Percentiles rank a stretch among this genome's conserved stretches.
Evolutionary conservation across 2,888 invertebrate genomes (phyloP).

Genomic region (Euphydryas editha): DNA sequence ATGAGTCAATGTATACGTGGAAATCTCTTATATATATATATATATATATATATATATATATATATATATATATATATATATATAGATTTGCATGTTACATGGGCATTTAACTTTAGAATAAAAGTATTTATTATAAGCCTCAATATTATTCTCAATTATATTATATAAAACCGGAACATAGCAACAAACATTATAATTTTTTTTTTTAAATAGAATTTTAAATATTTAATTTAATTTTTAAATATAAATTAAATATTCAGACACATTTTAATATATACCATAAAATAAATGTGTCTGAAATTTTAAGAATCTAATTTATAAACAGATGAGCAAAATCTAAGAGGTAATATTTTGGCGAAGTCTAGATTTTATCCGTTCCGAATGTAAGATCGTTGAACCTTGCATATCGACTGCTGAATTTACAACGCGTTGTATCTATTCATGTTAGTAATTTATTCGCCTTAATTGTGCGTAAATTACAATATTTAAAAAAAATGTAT

Average conservation of each 20-base stretch:
- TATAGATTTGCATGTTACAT: no score
- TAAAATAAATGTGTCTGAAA: conserved; percentile 4
- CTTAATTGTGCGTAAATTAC: conserved; percentile 10
- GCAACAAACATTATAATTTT: not conserved
- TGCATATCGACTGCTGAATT: conserved; percentile 25
- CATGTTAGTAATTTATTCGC: conserved; percentile 15
- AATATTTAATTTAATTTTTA: not conserved
- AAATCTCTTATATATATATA: no score
- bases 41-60: no score
- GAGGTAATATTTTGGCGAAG: conserved; percentile 30
- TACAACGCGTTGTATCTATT: conserved; percentile 20
- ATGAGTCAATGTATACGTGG: no score
- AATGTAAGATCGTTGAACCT: conserved; percentile 34
- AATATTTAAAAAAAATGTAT: not conserved
- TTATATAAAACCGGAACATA: no score
- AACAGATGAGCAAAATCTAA: conserved; percentile 22
- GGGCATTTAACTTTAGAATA: no score
- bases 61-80: no score
- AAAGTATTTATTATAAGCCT: no score
- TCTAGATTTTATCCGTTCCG: conserved; percentile 32
- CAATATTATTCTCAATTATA: no score
- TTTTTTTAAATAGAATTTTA: no score
- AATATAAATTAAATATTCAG: not conserved
- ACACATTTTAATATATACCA: conserved; percentile 1
- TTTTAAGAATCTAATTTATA: conserved; percentile 14